Conservation (phyloP, 2,113 vertebrate genomes). For the Ctenodactylus gundi region DNA sequence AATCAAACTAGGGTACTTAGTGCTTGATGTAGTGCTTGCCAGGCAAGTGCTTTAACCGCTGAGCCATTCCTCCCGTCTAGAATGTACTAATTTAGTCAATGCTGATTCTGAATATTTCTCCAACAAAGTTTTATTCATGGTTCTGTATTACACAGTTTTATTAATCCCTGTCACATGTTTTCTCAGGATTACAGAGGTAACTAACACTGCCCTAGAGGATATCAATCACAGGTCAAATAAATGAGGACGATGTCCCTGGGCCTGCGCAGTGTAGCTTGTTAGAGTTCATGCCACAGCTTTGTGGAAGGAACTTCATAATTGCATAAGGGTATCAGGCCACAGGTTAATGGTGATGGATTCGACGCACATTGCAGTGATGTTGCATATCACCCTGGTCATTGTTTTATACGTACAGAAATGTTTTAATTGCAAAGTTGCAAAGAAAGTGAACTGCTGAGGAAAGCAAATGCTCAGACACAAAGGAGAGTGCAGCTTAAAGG, state of each 20-base stretch:
- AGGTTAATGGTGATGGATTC: not conserved
- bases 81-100: not conserved
- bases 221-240: too few relatives aligned
- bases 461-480: not conserved
- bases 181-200: not conserved
- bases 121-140: not conserved
- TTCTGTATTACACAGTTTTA: not conserved
- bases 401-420: not conserved
- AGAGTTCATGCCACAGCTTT: not conserved
- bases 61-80: too few relatives aligned
- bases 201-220: not conserved
- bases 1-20: too few relatives aligned
- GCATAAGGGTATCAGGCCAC: not conserved
- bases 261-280: accelerated
- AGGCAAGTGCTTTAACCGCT: too few relatives aligned
- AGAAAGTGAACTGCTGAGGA: not conserved
- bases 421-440: not conserved
- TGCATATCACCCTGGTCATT: not conserved
- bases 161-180: not conserved
- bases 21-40: too few relatives aligned
- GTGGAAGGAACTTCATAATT: not conserved
- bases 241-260: accelerated
- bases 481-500: not conserved
- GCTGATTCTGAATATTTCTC: not conserved
- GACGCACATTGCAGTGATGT: not conserved